Evolutionary conservation across 2,113 vertebrate species (phyloP), one percentile per base, ranked within the genome.

Genomic region (Todiramphus chloris): DNA sequence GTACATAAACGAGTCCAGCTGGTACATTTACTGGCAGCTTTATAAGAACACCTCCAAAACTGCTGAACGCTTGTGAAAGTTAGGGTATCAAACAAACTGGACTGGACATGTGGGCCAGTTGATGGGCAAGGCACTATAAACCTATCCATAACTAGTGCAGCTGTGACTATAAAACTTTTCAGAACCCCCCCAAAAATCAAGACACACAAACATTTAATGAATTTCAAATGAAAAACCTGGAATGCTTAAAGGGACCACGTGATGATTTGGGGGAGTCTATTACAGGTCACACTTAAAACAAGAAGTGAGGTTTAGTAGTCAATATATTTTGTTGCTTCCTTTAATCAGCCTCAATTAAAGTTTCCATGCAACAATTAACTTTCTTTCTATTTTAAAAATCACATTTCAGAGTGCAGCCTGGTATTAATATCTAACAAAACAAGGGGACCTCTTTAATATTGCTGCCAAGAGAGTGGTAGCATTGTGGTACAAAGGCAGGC

Each of bases 1-100:
- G 97, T 97, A 96, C 93, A 92, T 98, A 98, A 98, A 98, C 73
- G 98, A 98, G 98, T 97, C 98, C 98, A 98, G 98, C 98, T 98
- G 98, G 98, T 97, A 97, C 97, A 98, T 98, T 98, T 98, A 98
- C 97, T 96, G 84, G 97, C 96, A 95, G 95, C 95, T 98, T 98
- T 98, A 98, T 97, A 98, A 98, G 98, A 97, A 95, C 98, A 97
- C 98, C 98, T 98, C 97, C 97, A 98, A 97, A 98, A 97, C 97
- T 67, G 97, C 94, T 97, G 95, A 94, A 83, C 16, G 96, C 97
- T 98, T 98, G 97, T 97, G 95, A 97, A 98, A 98, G 97, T 98
- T 83, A 97, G 66, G 93, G 97, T 97, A 98, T 98, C 98, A 98
- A 98, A 98, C 97, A 97, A 97, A 98, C 97, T 96, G 94, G 97